phyloP scores from a whole-genome alignment of 2,113 vertebrate genomes.

The Sinocyclocheilus anophthalmus region DNA sequence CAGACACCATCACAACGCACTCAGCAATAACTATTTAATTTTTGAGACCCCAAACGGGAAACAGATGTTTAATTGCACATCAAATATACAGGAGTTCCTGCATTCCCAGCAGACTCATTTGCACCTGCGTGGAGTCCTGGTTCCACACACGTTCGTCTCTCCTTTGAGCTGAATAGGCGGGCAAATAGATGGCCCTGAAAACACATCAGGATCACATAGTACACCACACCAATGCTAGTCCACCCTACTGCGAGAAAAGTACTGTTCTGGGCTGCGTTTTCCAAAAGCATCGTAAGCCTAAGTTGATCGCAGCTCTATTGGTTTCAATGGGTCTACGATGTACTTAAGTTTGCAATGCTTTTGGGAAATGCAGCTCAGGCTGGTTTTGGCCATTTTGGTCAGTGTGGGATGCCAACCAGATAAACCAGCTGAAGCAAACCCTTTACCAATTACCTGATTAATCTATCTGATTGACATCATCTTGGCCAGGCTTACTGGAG shows the following conservation, averaged over 20 bases:
- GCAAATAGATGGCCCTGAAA: slow-evolving; percentile 95
- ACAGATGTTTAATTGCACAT: not conserved
- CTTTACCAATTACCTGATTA: not conserved
- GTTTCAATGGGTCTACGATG: too few species aligned
- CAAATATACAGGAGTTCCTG: slow-evolving; percentile 77
- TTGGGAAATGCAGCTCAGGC: too few species aligned
- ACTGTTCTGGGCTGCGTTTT: too few species aligned
- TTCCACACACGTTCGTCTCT: slow-evolving; percentile 84
- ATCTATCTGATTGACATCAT: not conserved
- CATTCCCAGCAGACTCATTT: slow-evolving; percentile 94
- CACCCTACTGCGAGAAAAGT: too few species aligned
- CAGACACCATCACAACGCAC: too few species aligned
- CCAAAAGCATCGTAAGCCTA: too few species aligned
- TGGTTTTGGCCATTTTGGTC: not conserved
- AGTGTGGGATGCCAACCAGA: not conserved
- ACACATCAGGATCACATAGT: not conserved
- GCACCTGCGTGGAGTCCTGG: slow-evolving; percentile 93
- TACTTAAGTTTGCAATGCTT: too few species aligned
- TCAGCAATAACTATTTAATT: too few species aligned
- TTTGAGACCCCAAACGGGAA: too few species aligned
- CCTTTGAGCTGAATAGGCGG: slow-evolving; percentile 96
- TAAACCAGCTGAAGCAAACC: not conserved
- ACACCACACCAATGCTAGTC: not conserved
- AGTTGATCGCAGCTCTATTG: too few species aligned
- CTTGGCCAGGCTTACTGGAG: not conserved